Base-by-base conservation (phyloP, 1,140 invertebrate species). In the Lutraria rhynchaena region DNA sequence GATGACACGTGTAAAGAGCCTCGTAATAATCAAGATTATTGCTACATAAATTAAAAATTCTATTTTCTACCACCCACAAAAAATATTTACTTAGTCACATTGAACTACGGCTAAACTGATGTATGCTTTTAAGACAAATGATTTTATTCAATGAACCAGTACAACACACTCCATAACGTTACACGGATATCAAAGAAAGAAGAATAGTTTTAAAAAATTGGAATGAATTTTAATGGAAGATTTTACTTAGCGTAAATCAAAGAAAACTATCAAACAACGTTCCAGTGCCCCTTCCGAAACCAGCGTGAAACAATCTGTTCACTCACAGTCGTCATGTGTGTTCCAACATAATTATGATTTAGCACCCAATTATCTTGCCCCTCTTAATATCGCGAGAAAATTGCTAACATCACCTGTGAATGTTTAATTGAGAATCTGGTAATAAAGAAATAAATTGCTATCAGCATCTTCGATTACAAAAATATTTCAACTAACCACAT, bases 321-420 rank as follows among this genome's bases (percentile, higher is more conserved):
- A 58, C 44, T 19, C 22, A 29, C 22, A 5, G 13, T 61, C 73
- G 31, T 17, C 60, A 33, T 75, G 73, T 75, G 73, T 75, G 73
- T 75, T 75, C 73, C 51, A 17, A 49, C 35, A 61, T 75, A 60
- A 75, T 61, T 61, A 75, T 75, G 73, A 75, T 75, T 75, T 75
- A 75, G 55, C 73, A 44, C 53, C 58, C 73, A 75, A 75, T 75
- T 75, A 75, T 75, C 55, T 60, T 22, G 7, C 33, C 63, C 63
- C 27, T n/a, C 27, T 33, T 44, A 75, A 75, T 75, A 75, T 75
- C 29, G 57, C 35, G 13, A 60, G 41, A 13, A 67, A 67, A 67
- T 67, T 67, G 41, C 33, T 67, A 29, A 22, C 29, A 67, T 67
- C 63, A 67, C 63, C 63, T 67, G 63, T 67, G 63, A 27, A 67